phyloP scores from a whole-genome alignment of 2,797 vertebrate genomes.

The Coregonus ussuriensis region DNA sequence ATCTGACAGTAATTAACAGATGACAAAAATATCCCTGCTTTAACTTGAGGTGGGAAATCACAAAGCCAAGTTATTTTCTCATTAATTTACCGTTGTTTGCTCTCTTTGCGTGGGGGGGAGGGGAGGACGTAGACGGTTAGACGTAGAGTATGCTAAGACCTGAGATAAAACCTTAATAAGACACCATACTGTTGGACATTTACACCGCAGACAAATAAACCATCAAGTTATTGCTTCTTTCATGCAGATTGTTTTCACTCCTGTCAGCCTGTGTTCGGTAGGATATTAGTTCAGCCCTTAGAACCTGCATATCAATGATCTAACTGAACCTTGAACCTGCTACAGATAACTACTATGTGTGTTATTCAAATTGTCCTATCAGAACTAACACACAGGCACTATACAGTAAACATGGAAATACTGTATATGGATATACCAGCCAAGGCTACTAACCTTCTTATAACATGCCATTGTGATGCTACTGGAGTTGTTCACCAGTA shows the following conservation, averaged over 20 bases:
- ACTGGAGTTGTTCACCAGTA: not conserved
- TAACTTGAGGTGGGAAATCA: constrained; percentile 92
- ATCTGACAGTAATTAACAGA: constrained; percentile 96
- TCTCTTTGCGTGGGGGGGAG: constrained; percentile 68
- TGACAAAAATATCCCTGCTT: constrained; percentile 94
- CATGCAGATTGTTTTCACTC: constrained; percentile 82
- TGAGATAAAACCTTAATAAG: constrained; percentile 81
- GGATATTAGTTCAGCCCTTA: constrained; percentile 72
- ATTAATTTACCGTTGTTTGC: constrained; percentile 87
- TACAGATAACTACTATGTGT: constrained; percentile 62
- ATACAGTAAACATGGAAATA: not conserved
- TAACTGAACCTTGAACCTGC: constrained; percentile 59
- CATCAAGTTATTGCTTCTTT: constrained; percentile 63
- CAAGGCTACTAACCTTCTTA: not conserved
- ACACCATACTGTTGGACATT: constrained; percentile 77
- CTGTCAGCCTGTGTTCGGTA: constrained; percentile 73
- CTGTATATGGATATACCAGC: not conserved
- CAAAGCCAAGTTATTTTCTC: constrained; percentile 87
- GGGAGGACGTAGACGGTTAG: constrained; percentile 68
- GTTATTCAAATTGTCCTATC: constrained; percentile 18
- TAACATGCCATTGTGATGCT: not conserved
- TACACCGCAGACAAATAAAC: constrained; percentile 72
- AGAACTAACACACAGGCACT: not conserved
- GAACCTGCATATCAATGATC: constrained; percentile 72
- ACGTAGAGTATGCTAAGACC: constrained; percentile 76